Evolutionary conservation across 92 coral and sea anemone genomes (phyloP), one percentile per base, ranked within the genome.

Genomic region (Bergia sp.): DNA sequence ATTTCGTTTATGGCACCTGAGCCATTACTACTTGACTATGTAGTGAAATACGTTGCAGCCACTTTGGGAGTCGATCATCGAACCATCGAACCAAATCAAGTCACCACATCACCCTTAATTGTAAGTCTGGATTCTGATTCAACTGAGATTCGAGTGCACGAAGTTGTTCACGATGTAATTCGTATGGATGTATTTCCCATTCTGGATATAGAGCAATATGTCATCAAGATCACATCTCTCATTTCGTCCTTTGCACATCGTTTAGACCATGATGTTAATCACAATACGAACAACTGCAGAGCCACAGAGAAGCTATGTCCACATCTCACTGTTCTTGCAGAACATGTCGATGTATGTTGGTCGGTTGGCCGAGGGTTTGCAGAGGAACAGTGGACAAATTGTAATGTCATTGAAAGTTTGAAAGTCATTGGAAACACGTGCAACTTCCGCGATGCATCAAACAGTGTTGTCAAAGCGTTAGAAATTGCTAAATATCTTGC

Each of bases 351-450:
- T 13, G 58, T 72, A 3, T 84, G 87, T 39, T 84, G 87, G 87
- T 84, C 87, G 71, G 44, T 84, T 69, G 79, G 77, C 64, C 77
- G 87, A 84, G 77, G 78, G 42, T 69, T 72, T 71, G 87, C 87
- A 69, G 87, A 84, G 74, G 21, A 42, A 11, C 65, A 43, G 45
- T 84, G 87, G 87, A 37, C 79, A 29, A 72, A 84, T 29, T 18
- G 47, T 45, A 49, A 29, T 13, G 41, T 44, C 79, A 84, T 84
- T 37, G 23, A 49, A 29, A 20, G 79, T 84, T 84, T 84, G 44
- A 84, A 67, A 84, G 55, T 69, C 66, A 71, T 84, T 37, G 87
- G 87, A 84, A 69, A 55, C 37, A 45, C 43, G 11, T 69, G 45
- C 79, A 71, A 69, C 43, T 16, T 9, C 20, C 42, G 67, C 37